Percentiles rank a stretch among this genome's conserved stretches.
These are phyloP conservation scores for Empis livida DNA, from an alignment of 2,888 invertebrate genomes.

Conservation along the genomic window DNA sequence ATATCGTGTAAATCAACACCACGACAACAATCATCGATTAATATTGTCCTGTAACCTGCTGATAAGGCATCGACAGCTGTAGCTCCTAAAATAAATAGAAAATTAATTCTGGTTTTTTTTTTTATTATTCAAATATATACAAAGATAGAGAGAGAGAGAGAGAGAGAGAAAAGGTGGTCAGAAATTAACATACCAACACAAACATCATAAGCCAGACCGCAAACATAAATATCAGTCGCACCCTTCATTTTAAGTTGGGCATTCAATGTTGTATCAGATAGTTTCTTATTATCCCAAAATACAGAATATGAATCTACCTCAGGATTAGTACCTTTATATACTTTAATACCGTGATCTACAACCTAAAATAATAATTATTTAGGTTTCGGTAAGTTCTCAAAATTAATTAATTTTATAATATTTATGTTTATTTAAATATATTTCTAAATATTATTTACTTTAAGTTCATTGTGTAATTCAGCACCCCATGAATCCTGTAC, in stretches of 20 bases:
- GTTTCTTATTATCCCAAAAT: conserved; percentile 94
- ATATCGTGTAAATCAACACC: conserved; percentile 80
- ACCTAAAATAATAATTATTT: conserved; percentile 43
- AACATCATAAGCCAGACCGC: conserved; percentile 90
- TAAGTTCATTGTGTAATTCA: conserved; percentile 79
- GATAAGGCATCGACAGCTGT: conserved; percentile 83
- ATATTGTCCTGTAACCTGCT: conserved; percentile 76
- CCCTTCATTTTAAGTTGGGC: conserved; percentile 64
- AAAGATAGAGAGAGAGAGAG: too few relatives aligned
- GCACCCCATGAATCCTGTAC: conserved; percentile 94
- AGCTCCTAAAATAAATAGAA: conserved; percentile 46
- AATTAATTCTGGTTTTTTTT: too few relatives aligned
- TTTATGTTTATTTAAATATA: background rate
- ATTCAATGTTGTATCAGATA: conserved; percentile 73
- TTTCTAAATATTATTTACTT: conserved; percentile 39
- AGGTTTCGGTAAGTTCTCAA: too few relatives aligned
- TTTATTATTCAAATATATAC: too few relatives aligned
- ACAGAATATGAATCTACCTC: conserved; percentile 96
- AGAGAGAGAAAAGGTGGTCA: too few relatives aligned
- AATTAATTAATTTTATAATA: too few relatives aligned
- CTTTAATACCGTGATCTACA: conserved; percentile 60
- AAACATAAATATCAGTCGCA: conserved; percentile 85
- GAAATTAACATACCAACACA: conserved; percentile 61
- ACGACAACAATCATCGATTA: conserved; percentile 82
- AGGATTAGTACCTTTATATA: conserved; percentile 86